Conservation (phyloP, 1,140 invertebrate genomes). For the Drosophila nikananu region DNA sequence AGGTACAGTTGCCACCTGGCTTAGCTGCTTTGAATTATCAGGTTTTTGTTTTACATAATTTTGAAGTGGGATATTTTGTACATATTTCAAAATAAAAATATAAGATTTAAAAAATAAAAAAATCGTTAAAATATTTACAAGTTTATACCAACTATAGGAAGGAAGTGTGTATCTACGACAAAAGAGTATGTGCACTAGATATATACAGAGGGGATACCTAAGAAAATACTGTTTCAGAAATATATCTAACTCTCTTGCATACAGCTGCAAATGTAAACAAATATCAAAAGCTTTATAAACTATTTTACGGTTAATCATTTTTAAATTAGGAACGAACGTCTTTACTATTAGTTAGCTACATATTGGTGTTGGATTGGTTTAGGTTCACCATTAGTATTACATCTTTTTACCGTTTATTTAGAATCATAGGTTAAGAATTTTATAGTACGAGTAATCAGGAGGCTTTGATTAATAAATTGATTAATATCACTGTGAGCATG, state of each 20-base stretch:
- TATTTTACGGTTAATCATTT: constrained; percentile 74
- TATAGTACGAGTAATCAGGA: constrained; percentile 67
- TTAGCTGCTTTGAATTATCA: constrained; percentile 72
- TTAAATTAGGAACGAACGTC: constrained; percentile 74
- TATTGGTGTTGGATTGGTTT: constrained; percentile 43
- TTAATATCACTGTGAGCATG: constrained; percentile 85
- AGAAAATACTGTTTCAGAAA: constrained; percentile 35
- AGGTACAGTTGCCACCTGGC: constrained; percentile 86
- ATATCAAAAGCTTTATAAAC: constrained; percentile 55
- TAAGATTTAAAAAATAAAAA: constrained; percentile 75
- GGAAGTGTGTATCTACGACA: constrained; percentile 78
- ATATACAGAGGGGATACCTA: constrained; percentile 56
- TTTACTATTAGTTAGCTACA: constrained; percentile 25
- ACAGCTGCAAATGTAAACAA: constrained; percentile 44
- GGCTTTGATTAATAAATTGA: constrained; percentile 69
- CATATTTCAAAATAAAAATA: constrained; percentile 74
- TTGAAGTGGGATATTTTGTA: constrained; percentile 74
- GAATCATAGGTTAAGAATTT: constrained; percentile 74
- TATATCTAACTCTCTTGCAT: constrained; percentile 52
- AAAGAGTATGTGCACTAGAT: constrained; percentile 63
- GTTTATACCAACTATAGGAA: constrained; percentile 85
- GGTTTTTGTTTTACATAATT: constrained; percentile 39
- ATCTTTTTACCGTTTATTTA: constrained; percentile 71
- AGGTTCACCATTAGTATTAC: constrained; percentile 76
- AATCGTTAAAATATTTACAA: constrained; percentile 86